Conservation (phyloP, 2,888 invertebrate species). For the Lacanobia oleracea region DNA sequence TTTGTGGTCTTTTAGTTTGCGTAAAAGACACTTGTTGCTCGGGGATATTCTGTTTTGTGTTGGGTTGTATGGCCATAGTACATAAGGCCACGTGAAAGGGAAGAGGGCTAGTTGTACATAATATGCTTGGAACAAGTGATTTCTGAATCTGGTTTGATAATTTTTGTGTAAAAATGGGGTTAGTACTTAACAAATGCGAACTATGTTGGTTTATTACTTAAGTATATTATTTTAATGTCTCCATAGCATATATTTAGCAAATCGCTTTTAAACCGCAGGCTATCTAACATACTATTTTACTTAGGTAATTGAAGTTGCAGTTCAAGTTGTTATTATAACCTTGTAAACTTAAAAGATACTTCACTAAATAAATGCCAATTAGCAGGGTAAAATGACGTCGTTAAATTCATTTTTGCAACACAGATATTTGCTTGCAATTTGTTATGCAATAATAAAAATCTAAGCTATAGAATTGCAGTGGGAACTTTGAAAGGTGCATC, state of each 20-base stretch:
- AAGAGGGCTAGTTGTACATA: slow-evolving; percentile 43
- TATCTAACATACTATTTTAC: background rate
- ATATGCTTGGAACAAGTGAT: slow-evolving; percentile 29
- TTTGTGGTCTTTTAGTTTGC: slow-evolving; percentile 87
- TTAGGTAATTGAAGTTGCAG: slow-evolving; percentile 16
- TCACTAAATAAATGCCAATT: slow-evolving; percentile 7
- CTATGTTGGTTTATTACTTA: background rate
- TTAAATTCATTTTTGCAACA: slow-evolving; percentile 27
- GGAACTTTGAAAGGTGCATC: slow-evolving; percentile 87
- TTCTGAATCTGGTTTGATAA: background rate
- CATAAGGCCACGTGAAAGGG: slow-evolving; percentile 62
- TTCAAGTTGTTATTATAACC: slow-evolving; percentile 2
- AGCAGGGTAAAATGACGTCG: background rate
- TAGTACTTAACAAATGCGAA: background rate
- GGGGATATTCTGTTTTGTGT: slow-evolving; percentile 82
- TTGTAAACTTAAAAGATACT: background rate
- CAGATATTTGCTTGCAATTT: slow-evolving; percentile 27
- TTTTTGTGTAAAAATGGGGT: background rate
- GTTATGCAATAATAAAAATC: slow-evolving; percentile 39
- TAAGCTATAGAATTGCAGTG: slow-evolving; percentile 71
- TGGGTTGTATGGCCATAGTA: slow-evolving; percentile 64
- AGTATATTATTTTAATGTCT: background rate
- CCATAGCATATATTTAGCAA: background rate
- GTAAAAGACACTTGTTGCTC: slow-evolving; percentile 88
- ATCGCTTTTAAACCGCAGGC: background rate